phyloP scores from a whole-genome alignment of 2,797 vertebrate species.

The Acanthiza pusilla region DNA sequence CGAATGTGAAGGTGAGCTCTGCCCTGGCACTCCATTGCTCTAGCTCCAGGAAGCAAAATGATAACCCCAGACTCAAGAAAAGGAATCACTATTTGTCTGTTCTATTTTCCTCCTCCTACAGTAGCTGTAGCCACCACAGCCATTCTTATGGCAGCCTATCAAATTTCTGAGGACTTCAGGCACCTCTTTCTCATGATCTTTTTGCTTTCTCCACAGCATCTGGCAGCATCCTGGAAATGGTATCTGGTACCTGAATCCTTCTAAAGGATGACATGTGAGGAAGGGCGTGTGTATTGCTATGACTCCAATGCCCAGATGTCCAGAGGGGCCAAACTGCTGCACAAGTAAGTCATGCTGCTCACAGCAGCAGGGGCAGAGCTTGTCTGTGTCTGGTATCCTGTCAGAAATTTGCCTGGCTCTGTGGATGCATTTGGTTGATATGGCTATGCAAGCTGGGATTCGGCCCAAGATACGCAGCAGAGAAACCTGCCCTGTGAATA shows the following conservation, averaged over 20 bases:
- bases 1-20: neutral
- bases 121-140: neutral
- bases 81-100: neutral
- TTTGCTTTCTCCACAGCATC: neutral
- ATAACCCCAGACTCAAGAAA: neutral
- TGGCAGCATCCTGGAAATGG: neutral
- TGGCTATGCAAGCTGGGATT: neutral
- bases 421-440: neutral
- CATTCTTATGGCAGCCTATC: neutral
- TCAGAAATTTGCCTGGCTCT: neutral
- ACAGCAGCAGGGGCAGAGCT: neutral
- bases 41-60: neutral
- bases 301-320: neutral
- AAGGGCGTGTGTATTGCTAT: neutral
- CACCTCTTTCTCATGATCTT: neutral
- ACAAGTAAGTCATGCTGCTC: neutral
- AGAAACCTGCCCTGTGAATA: slow-evolving; percentile 30
- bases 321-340: neutral
- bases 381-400: neutral
- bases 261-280: neutral
- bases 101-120: neutral
- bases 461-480: neutral
- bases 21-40: neutral
- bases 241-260: neutral
- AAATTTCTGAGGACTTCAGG: neutral